A percentile compares a stretch with the other conserved stretches of the same genome.
Evolutionary conservation across 2,113 vertebrate species (phyloP).

Genomic region (Glaucomys volans): DNA sequence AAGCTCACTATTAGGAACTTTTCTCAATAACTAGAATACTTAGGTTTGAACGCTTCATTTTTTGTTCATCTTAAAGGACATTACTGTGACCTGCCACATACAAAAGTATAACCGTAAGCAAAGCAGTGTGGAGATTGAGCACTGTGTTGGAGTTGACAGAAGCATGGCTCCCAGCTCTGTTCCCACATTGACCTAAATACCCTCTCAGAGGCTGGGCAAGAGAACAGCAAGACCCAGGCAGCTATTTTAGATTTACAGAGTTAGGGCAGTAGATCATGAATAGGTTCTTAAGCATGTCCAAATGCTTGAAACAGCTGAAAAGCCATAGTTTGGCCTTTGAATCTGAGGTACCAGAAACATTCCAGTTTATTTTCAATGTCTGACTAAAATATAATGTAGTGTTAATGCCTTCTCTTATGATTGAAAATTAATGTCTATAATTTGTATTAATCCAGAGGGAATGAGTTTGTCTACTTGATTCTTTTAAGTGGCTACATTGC

Average conservation of each 20-base stretch:
- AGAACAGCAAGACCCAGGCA: neutral
- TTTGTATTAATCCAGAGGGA: constrained; percentile 26
- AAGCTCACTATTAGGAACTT: constrained; percentile 24
- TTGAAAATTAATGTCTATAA: constrained; percentile 29
- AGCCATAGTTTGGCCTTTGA: neutral
- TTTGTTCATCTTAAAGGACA: constrained; percentile 48
- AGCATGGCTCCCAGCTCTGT: neutral
- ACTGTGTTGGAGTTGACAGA: neutral
- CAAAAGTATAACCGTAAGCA: neutral
- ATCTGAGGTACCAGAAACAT: neutral
- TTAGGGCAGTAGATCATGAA: neutral
- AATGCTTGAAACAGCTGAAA: neutral
- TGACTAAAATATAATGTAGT: neutral
- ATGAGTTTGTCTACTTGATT: constrained; percentile 5
- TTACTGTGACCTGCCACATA: neutral
- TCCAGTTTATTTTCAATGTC: constrained; percentile 24
- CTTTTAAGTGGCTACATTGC: neutral
- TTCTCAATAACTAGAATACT: constrained; percentile 33
- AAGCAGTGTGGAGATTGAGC: neutral
- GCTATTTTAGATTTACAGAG: neutral
- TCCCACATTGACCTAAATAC: constrained; percentile 43
- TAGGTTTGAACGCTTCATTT: constrained; percentile 23
- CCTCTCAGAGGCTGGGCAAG: neutral
- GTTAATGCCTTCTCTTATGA: constrained; percentile 21
- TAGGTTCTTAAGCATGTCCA: neutral